Evolutionary conservation across 2,113 vertebrate genomes (phyloP).

Genomic region (Rhynchomys soricoides): DNA sequence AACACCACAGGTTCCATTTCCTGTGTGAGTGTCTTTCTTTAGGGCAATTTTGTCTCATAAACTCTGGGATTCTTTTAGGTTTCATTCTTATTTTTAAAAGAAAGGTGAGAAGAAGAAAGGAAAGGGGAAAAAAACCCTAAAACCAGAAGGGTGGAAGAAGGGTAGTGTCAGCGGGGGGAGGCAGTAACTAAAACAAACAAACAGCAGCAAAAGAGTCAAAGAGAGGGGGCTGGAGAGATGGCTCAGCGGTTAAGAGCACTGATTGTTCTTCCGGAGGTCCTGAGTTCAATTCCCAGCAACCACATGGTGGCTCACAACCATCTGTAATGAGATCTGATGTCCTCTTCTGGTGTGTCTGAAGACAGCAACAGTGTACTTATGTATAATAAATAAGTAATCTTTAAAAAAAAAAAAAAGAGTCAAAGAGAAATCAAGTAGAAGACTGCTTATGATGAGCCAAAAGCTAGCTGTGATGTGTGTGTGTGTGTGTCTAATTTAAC

Average conservation of each 20-base stretch:
- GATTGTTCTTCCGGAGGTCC: too few relatives aligned
- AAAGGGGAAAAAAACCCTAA: background rate
- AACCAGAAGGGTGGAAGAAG: background rate
- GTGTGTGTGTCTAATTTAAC: background rate
- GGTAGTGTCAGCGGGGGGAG: background rate
- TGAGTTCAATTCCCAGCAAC: too few relatives aligned
- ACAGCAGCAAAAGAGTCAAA: background rate
- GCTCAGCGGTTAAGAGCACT: too few relatives aligned
- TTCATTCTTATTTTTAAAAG: background rate
- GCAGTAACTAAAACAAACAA: background rate
- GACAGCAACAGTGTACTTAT: too few relatives aligned
- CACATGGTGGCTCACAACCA: too few relatives aligned
- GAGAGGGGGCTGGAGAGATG: too few relatives aligned
- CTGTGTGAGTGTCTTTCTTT: constrained; percentile 43
- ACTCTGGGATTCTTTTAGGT: background rate
- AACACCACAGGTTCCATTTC: background rate
- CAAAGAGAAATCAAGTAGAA: constrained; percentile 2
- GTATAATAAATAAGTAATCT: too few relatives aligned
- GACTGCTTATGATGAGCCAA: background rate
- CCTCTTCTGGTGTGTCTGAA: too few relatives aligned
- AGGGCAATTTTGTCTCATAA: constrained; percentile 34
- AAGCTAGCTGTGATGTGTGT: background rate
- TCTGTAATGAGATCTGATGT: too few relatives aligned
- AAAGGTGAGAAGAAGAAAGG: constrained; percentile 10
- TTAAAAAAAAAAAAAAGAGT: background rate